phyloP scores from a whole-genome alignment of 2,888 invertebrate species.

The Trachelus troglodyta region DNA sequence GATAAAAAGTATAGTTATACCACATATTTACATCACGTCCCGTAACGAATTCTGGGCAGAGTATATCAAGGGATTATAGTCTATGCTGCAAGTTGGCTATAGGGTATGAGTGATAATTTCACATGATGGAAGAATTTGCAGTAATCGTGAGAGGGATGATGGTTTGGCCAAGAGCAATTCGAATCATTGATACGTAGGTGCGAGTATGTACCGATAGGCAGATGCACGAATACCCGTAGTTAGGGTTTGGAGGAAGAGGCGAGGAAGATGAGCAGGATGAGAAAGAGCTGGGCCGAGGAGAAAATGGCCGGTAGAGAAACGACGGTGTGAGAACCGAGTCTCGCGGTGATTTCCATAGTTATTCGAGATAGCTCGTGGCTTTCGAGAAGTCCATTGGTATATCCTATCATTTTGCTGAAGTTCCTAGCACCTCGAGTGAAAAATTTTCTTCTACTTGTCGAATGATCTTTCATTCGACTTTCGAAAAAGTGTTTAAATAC shows the following conservation, averaged over 20 bases:
- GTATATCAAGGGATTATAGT: neutral
- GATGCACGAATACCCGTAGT: neutral
- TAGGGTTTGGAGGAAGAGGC: neutral
- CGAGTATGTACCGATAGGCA: neutral
- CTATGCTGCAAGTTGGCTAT: neutral
- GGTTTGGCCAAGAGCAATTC: neutral
- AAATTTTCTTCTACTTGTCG: neutral
- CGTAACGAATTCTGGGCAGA: neutral
- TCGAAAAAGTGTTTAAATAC: too few relatives aligned
- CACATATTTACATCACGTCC: neutral
- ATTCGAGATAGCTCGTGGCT: slow-evolving; percentile 50
- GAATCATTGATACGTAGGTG: neutral
- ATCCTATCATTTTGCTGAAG: slow-evolving; percentile 47
- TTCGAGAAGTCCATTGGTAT: slow-evolving; percentile 27
- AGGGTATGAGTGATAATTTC: neutral
- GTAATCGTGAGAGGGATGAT: neutral
- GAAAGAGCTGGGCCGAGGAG: slow-evolving; percentile 29
- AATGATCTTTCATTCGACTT: too few relatives aligned
- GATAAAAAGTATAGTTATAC: neutral
- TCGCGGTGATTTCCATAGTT: slow-evolving; percentile 58
- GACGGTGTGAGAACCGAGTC: slow-evolving; percentile 58
- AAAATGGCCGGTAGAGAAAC: slow-evolving; percentile 17
- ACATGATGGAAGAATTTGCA: neutral
- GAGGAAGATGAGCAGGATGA: slow-evolving; percentile 6
- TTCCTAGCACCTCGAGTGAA: neutral